Percentiles rank a stretch among this genome's conserved stretches.
phyloP scores from a whole-genome alignment of 2,888 invertebrate genomes.

The Amphipyra berbera region DNA sequence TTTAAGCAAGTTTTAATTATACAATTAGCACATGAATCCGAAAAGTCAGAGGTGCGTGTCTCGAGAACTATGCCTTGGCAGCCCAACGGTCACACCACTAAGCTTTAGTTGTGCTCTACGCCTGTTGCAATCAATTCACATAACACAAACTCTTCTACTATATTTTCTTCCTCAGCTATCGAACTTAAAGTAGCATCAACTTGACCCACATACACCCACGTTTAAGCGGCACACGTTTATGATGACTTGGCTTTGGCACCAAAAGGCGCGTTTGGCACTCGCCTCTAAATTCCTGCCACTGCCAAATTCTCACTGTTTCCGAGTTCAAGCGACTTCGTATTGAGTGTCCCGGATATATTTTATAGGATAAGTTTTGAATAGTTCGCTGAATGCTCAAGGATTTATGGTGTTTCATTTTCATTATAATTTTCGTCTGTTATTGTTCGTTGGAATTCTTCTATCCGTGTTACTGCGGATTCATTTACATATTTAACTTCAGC shows the following conservation, averaged over 20 bases:
- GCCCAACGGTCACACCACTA: too few relatives aligned
- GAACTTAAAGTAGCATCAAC: constrained; percentile 20
- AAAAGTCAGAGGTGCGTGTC: too few relatives aligned
- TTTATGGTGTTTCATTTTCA: constrained; percentile 49
- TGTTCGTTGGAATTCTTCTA: constrained; percentile 22
- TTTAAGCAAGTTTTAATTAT: too few relatives aligned
- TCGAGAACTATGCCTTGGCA: too few relatives aligned
- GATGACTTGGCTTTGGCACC: constrained; percentile 68
- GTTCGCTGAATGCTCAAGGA: constrained; percentile 32
- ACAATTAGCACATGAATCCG: too few relatives aligned
- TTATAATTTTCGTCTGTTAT: constrained; percentile 33
- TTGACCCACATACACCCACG: constrained; percentile 28
- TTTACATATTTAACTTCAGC: constrained; percentile 3
- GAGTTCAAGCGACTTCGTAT: constrained; percentile 51
- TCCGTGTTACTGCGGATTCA: constrained; percentile 2
- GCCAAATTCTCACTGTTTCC: constrained; percentile 69
- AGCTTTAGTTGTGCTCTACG: too few relatives aligned
- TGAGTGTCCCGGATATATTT: constrained; percentile 61
- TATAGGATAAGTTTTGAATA: constrained; percentile 64
- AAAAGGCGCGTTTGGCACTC: constrained; percentile 59
- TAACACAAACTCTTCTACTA: neutral
- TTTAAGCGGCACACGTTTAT: constrained; percentile 56
- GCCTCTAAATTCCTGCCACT: constrained; percentile 46
- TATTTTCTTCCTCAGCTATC: neutral
- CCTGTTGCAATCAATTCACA: neutral